Base-by-base conservation (phyloP, 2,888 invertebrate species). In the Orthosia incerta region DNA sequence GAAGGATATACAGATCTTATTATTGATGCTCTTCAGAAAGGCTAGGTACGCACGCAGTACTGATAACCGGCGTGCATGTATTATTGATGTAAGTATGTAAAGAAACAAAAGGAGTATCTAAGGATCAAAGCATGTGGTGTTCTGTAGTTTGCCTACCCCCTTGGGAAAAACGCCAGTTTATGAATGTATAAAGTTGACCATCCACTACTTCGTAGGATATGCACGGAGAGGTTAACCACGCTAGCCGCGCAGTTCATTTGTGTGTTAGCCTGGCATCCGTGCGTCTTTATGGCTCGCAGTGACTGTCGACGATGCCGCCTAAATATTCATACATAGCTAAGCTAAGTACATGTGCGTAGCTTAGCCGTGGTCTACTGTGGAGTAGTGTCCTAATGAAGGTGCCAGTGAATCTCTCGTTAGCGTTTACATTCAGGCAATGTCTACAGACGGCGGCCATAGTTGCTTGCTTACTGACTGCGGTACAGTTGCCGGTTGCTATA, bases 351-450 rank as follows among this genome's bases (percentile, higher is more conserved):
- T 12, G 20, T 61, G 46, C 46, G 46, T 46, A 61, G 46, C 46
- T 61, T 61, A 59, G 59, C 18, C 2, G n/a, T n/a, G 11, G 23
- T 16, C 18, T 1, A 12, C 46, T 61, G 23, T 61, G 23, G 46
- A 48, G 18, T 16, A 18, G 16, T 18, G 16, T 46, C 46, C 13
- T 70, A 56, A 60, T 71, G n/a, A 60, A 60, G 50, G 20, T 9
- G 59, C 45, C 11, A 26, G 64, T 60, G 60, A 71, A 64, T 71
- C 31, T 71, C 78, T 76, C 71, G 64, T 76, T 77, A 76, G 60
- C 55, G 60, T 55, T 66, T 66, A 62, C 71, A 71, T 57, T 51
- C 48, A 72, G 26, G 51, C 39, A 50, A 57, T 66, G 62, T 64
- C 45, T 61, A 77, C 61, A 77, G 63, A 59, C 48, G 31, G 50